phyloP scores from a whole-genome alignment of 2,797 vertebrate species.

The Poecilia velifera region DNA sequence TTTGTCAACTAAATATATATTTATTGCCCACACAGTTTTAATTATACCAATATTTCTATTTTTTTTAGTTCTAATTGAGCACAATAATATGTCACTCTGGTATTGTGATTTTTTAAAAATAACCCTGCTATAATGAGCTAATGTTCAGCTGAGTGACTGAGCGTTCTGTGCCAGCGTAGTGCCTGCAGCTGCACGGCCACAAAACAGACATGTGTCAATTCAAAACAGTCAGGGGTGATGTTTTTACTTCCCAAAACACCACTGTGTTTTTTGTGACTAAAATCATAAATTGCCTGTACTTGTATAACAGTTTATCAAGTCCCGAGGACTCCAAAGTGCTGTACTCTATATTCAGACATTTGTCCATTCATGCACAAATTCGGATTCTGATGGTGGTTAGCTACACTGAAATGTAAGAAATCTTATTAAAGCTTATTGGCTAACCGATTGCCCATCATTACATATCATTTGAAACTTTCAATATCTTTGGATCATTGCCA shows the following conservation, averaged over 20 bases:
- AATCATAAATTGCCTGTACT: too few species aligned
- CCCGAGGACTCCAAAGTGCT: too few species aligned
- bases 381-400: too few species aligned
- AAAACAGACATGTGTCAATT: not conserved
- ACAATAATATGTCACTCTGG: not conserved
- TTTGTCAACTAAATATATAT: not conserved
- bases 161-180: not conserved
- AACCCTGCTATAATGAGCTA: not conserved
- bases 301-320: too few species aligned
- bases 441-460: conserved; percentile 23
- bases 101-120: not conserved
- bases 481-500: conserved; percentile 33
- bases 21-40: not conserved
- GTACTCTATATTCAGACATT: too few species aligned
- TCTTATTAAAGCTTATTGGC: not conserved
- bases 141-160: not conserved
- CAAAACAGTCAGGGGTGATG: not conserved
- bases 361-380: too few species aligned
- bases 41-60: not conserved
- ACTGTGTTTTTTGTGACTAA: too few species aligned
- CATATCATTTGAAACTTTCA: conserved; percentile 45
- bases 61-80: not conserved
- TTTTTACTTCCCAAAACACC: too few species aligned
- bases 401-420: not conserved
- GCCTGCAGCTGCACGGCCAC: not conserved